A percentile compares a stretch with the other conserved stretches of the same genome.
phyloP scores from a whole-genome alignment of 2,797 vertebrate genomes.

The Paramormyrops hopkinsi region DNA sequence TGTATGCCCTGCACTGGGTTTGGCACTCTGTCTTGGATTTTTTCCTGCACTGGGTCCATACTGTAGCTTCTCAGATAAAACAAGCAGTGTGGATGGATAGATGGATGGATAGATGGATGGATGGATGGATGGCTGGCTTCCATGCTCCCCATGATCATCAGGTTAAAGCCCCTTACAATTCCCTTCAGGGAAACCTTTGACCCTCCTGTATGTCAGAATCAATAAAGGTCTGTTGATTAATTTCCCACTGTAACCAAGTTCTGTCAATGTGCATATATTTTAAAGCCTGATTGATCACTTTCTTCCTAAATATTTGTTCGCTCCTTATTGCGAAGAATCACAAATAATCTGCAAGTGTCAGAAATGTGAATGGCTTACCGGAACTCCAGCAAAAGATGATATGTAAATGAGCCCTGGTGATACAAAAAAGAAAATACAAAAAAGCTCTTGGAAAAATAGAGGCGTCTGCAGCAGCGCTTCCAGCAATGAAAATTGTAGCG shows the following conservation, averaged over 20 bases:
- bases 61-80: neutral
- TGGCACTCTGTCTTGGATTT: neutral
- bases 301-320: neutral
- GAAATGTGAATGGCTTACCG: neutral
- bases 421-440: neutral
- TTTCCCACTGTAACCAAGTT: neutral
- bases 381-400: neutral
- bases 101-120: neutral
- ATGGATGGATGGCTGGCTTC: neutral
- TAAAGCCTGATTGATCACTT: neutral
- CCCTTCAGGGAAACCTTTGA: neutral
- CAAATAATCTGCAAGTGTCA: neutral
- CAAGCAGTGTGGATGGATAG: neutral
- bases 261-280: neutral
- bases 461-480: neutral
- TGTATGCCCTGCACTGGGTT: neutral
- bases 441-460: neutral
- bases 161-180: neutral
- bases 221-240: neutral
- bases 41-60: neutral
- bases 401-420: neutral
- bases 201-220: neutral
- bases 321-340: neutral
- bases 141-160: neutral
- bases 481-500: neutral